Evolutionary conservation across 2,113 vertebrate genomes (phyloP).

Genomic region (Pterocles gutturalis): DNA sequence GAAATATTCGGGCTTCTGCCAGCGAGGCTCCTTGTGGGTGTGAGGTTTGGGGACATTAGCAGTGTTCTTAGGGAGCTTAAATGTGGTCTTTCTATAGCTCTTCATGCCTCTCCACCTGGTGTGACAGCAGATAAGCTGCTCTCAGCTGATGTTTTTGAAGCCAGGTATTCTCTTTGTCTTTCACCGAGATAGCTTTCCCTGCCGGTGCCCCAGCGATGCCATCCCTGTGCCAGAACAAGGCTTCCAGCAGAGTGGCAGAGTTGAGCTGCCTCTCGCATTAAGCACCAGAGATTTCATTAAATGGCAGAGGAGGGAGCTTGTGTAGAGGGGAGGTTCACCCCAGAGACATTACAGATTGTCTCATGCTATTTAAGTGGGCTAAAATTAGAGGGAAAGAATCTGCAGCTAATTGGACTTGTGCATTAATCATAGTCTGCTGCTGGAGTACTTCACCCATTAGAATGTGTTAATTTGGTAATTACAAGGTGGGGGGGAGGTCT

Average conservation of each 20-base stretch:
- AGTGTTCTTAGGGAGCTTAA: background rate
- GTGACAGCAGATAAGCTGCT: background rate
- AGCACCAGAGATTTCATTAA: constrained; percentile 71
- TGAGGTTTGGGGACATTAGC: background rate
- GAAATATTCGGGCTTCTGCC: background rate
- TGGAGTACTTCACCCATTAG: constrained; percentile 70
- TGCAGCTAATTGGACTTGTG: constrained; percentile 68
- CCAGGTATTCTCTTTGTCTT: background rate
- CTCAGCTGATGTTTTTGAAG: background rate
- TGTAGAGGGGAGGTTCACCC: constrained; percentile 44
- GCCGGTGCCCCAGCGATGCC: background rate
- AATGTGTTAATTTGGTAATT: constrained; percentile 82
- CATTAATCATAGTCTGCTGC: constrained; percentile 75
- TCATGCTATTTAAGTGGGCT: constrained; percentile 72
- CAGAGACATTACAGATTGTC: constrained; percentile 64
- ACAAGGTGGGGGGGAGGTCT: constrained; percentile 68
- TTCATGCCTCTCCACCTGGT: background rate
- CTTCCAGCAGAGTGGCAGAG: constrained; percentile 64
- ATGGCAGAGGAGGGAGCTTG: constrained; percentile 44
- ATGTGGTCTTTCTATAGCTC: background rate
- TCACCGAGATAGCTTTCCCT: background rate
- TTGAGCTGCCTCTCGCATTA: constrained; percentile 38
- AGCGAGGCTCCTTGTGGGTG: background rate
- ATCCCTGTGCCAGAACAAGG: background rate
- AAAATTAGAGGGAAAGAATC: constrained; percentile 65